Base-by-base conservation (phyloP, 2,797 vertebrate species). In the Phoxinus dragarum region DNA sequence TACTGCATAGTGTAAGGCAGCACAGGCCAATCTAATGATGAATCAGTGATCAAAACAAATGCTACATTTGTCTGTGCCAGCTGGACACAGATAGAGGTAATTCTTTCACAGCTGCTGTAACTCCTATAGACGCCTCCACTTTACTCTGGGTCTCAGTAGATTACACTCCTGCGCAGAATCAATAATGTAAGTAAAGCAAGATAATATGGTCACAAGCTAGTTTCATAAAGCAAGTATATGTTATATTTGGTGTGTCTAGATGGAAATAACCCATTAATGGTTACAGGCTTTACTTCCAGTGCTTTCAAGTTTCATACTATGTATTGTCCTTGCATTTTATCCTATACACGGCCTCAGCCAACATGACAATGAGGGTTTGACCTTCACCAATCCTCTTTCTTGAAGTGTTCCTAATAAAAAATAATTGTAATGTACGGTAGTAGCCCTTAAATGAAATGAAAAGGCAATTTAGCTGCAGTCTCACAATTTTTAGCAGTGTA, bases 11-110 rank as follows among this genome's bases (percentile, higher is more conserved):
- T 68, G 72, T 84, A 27, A 75, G 49, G 38, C 71, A 77, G 61
- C 7, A 34, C 31, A 77, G 16, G 52, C 78, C 49, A 64, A 36
- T 40, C 14, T 4, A 82, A 38, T 76, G 47, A 80, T 59, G 71
- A 72, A 84, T 77, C 31, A 77, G 73, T 66, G 12, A 44, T 56
- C 10, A 66, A 44, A 75, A 71, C 49, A 16, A 85, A 71, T 85
- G 64, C 19, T 38, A 86, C 76, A 84, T 85, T 87, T 72, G 64
- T 71, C 56, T 74, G 31, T 76, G 69, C 52, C 52, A 77, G 21
- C 17, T 77, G 52, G 12, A 56, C 34, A 71, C 31, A 34, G 31
- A 12, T 59, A 42, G 21, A 44, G 36, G 34, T 84, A 38, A 31
- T 72, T 49, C 1, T 69, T 68, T 52, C 21, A 47, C 80, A 27